These are phyloP conservation scores for Neosilurus hyrtlii DNA, from an alignment of 2,797 vertebrate species.

Conservation along the genomic window DNA sequence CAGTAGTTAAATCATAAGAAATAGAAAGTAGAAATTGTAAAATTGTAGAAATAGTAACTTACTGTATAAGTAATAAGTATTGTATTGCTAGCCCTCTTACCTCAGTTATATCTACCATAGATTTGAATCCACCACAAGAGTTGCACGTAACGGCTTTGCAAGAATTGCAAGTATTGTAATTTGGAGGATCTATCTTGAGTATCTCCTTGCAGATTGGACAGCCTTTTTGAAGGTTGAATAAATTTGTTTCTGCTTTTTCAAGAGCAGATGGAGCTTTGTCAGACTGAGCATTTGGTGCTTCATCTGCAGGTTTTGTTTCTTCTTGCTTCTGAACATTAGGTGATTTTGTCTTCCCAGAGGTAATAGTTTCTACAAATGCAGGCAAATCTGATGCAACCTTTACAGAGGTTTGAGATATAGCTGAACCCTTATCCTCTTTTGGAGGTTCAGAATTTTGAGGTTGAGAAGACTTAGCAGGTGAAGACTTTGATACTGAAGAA, in stretches of 20 bases:
- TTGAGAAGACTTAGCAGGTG: slow-evolving; percentile 39
- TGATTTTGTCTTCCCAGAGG: slow-evolving; percentile 37
- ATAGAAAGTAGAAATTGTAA: neutral
- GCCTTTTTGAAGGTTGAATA: slow-evolving; percentile 46
- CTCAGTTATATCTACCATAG: slow-evolving; percentile 72
- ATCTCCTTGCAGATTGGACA: slow-evolving; percentile 81
- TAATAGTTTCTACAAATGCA: slow-evolving; percentile 25
- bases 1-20: neutral
- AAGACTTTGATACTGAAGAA: slow-evolving; percentile 55
- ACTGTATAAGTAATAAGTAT: neutral
- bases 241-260: slow-evolving; percentile 63
- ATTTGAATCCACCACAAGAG: slow-evolving; percentile 86
- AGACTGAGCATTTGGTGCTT: slow-evolving; percentile 44
- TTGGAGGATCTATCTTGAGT: slow-evolving; percentile 76
- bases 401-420: slow-evolving; percentile 56
- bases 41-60: neutral
- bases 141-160: slow-evolving; percentile 81
- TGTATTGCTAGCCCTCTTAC: slow-evolving; percentile 52
- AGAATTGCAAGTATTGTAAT: slow-evolving; percentile 79
- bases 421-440: slow-evolving; percentile 61
- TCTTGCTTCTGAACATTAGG: slow-evolving; percentile 42
- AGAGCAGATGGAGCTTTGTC: slow-evolving; percentile 40
- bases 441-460: slow-evolving; percentile 50
- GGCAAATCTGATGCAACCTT: slow-evolving; percentile 55
- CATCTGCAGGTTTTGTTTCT: slow-evolving; percentile 47